Evolutionary conservation across 1,140 invertebrate genomes (phyloP).

Genomic region (Hetaerina americana): DNA sequence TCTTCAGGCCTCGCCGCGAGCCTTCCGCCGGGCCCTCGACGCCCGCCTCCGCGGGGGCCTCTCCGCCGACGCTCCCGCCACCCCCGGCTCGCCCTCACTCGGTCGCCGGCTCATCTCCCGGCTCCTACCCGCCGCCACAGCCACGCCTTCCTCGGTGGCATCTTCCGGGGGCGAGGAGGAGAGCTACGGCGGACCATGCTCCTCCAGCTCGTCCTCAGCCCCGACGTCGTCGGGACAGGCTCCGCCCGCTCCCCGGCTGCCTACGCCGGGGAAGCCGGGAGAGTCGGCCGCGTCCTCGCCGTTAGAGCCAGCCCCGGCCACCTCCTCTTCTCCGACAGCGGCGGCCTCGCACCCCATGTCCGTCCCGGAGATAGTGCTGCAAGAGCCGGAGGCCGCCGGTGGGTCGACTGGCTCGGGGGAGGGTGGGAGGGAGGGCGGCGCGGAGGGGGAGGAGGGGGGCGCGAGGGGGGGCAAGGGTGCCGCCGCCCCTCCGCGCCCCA

Average conservation of each 20-base stretch:
- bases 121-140: neutral
- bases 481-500: neutral
- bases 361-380: neutral
- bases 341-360: neutral
- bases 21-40: neutral
- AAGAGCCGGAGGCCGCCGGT: neutral
- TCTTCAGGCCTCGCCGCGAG: neutral
- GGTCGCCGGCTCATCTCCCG: neutral
- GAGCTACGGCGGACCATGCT: neutral
- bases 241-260: neutral
- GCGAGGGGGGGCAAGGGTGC: too few species aligned
- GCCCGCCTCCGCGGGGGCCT: neutral
- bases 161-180: neutral
- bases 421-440: neutral
- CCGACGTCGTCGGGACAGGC: neutral
- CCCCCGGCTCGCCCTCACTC: neutral
- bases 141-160: neutral
- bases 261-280: neutral
- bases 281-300: neutral
- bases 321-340: neutral
- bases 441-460: neutral
- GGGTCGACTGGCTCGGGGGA: neutral
- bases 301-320: neutral
- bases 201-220: neutral
- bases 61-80: neutral